A percentile compares a stretch with the other conserved stretches of the same genome.
These are phyloP conservation scores for Aythya fuligula DNA, from an alignment of 2,797 vertebrate species.

Conservation along the genomic window DNA sequence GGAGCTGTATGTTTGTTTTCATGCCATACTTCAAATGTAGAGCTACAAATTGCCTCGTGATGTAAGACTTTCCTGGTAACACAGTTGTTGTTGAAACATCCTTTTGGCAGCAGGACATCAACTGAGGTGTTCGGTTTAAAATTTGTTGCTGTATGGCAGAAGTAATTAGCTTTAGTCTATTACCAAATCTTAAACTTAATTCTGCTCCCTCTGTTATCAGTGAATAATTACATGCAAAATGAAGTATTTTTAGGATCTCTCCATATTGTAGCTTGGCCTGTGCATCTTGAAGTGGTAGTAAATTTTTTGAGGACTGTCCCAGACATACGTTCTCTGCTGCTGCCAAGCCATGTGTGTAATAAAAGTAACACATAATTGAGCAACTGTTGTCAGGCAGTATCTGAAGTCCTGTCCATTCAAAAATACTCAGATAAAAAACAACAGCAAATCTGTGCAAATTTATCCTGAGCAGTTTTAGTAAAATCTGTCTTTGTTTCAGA, in stretches of 20 bases:
- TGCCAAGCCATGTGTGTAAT: slow-evolving; percentile 56
- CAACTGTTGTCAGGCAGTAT: slow-evolving; percentile 62
- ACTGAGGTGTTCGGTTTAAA: background rate
- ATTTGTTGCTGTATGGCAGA: background rate
- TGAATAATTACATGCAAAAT: slow-evolving; percentile 50
- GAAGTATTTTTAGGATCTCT: slow-evolving; percentile 56
- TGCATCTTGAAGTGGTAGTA: slow-evolving; percentile 51
- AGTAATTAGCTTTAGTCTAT: background rate
- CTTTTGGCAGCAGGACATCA: slow-evolving; percentile 45
- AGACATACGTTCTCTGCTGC: slow-evolving; percentile 51
- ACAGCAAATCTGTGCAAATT: background rate
- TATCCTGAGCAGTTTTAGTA: background rate
- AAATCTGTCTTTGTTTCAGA: background rate
- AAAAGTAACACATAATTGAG: slow-evolving; percentile 66
- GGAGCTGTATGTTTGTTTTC: slow-evolving; percentile 25
- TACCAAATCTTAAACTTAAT: background rate
- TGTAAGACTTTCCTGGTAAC: slow-evolving; percentile 30
- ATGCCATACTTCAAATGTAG: background rate
- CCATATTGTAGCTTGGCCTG: slow-evolving; percentile 64
- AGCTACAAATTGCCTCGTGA: background rate
- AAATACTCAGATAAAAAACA: background rate
- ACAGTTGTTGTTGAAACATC: slow-evolving; percentile 38
- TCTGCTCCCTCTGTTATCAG: slow-evolving; percentile 27
- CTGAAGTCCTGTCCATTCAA: slow-evolving; percentile 50
- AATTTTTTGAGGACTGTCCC: slow-evolving; percentile 46